These are phyloP conservation scores for Mustela nigripes DNA, from an alignment of 2,113 vertebrate genomes.

Conservation along the genomic window DNA sequence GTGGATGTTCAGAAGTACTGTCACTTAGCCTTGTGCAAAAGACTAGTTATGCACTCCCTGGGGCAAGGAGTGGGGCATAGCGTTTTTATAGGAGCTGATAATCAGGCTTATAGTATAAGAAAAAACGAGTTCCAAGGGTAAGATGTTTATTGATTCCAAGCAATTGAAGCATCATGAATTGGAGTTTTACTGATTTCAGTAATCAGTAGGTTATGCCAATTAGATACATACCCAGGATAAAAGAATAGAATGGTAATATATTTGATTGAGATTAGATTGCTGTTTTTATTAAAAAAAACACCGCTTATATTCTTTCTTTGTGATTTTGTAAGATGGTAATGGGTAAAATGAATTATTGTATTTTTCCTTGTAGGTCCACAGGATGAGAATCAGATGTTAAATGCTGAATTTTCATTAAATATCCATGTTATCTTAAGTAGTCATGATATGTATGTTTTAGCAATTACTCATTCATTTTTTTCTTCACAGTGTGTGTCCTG, in stretches of 20 bases:
- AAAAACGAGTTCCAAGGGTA: conserved; percentile 63
- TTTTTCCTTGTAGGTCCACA: conserved; percentile 61
- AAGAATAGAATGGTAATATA: conserved; percentile 76
- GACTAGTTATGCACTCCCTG: conserved; percentile 3
- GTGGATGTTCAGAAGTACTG: not conserved
- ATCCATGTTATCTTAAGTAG: conserved; percentile 37
- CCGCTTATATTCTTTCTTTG: conserved; percentile 70
- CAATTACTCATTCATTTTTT: not conserved
- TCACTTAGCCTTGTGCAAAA: conserved; percentile 60
- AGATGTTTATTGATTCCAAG: conserved; percentile 24
- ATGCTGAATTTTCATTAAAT: conserved; percentile 69
- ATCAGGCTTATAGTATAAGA: not conserved
- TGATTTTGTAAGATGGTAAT: conserved; percentile 76
- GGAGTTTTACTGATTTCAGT: conserved; percentile 53
- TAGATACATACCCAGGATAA: conserved; percentile 38
- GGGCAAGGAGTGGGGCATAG: not conserved
- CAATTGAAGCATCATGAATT: conserved; percentile 53
- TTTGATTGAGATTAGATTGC: conserved; percentile 83
- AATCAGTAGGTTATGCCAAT: conserved; percentile 51
- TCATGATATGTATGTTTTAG: conserved; percentile 7
- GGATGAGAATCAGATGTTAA: conserved; percentile 32
- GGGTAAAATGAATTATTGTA: conserved; percentile 56
- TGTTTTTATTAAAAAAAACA: conserved; percentile 81
- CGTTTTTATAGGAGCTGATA: conserved; percentile 62
- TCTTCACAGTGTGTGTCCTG: not conserved